Conservation (phyloP, 2,888 invertebrate species). For the Ichneumon xanthorius region DNA sequence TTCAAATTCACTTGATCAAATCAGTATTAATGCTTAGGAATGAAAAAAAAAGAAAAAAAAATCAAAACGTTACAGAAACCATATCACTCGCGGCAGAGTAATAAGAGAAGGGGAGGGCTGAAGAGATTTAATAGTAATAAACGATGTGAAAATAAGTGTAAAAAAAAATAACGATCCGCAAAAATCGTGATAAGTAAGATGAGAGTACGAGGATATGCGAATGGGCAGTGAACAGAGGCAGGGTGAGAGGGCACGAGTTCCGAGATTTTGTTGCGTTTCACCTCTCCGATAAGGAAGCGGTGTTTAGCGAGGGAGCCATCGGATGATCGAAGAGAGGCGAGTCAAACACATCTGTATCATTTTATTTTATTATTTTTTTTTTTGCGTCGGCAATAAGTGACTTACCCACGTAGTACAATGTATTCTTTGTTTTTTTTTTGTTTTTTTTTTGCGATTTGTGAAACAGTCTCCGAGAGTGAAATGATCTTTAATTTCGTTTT, state of each 20-base stretch:
- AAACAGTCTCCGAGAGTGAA: slow-evolving; percentile 67
- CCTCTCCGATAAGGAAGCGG: background rate
- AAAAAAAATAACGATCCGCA: slow-evolving; percentile 62
- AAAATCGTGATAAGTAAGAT: slow-evolving; percentile 57
- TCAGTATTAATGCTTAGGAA: slow-evolving; percentile 77
- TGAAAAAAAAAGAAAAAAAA: slow-evolving; percentile 68
- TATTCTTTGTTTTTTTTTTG: slow-evolving; percentile 44
- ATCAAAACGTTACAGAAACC: slow-evolving; percentile 77
- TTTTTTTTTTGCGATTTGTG: slow-evolving; percentile 48
- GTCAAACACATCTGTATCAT: slow-evolving; percentile 38
- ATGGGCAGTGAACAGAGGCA: slow-evolving; percentile 52
- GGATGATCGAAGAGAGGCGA: slow-evolving; percentile 35
- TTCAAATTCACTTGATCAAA: slow-evolving; percentile 78
- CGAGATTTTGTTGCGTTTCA: slow-evolving; percentile 14
- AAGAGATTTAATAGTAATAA: slow-evolving; percentile 71
- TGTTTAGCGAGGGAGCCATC: slow-evolving; percentile 31
- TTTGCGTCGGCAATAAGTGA: slow-evolving; percentile 65
- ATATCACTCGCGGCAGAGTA: slow-evolving; percentile 76
- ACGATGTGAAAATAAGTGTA: slow-evolving; percentile 40
- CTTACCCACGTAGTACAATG: slow-evolving; percentile 63
- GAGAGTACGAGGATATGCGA: slow-evolving; percentile 38
- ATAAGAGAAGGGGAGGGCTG: slow-evolving; percentile 59
- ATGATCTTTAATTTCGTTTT: slow-evolving; percentile 45
- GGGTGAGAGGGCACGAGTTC: slow-evolving; percentile 67
- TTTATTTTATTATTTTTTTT: slow-evolving; percentile 40